Conservation (phyloP, 2,888 invertebrate species). For the Laothoe populi region DNA sequence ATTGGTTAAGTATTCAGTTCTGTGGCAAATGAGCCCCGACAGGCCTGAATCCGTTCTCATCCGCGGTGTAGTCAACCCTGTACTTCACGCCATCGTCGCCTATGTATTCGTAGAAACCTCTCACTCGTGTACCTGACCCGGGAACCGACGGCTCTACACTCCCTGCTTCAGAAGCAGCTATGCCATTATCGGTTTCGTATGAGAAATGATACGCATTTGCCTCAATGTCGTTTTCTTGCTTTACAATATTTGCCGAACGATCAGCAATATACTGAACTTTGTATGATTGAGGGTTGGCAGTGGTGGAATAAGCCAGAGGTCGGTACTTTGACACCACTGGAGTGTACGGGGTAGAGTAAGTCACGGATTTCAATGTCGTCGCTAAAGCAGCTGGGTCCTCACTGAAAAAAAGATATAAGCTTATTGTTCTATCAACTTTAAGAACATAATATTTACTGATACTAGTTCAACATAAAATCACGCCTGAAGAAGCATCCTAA, state of each 20-base stretch:
- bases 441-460: no score
- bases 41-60: constrained; percentile 85
- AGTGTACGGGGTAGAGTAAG: constrained; percentile 52
- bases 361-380: constrained; percentile 50
- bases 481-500: no score
- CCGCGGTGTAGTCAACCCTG: constrained; percentile 85
- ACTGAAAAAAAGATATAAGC: constrained; percentile 44
- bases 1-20: constrained; percentile 35
- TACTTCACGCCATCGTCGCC: constrained; percentile 86
- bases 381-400: constrained; percentile 49
- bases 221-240: constrained; percentile 78
- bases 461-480: no score
- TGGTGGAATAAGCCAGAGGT: constrained; percentile 37
- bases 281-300: constrained; percentile 36
- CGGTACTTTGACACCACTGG: constrained; percentile 41
- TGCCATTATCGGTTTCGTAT: constrained; percentile 87
- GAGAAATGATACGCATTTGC: constrained; percentile 85
- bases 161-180: constrained; percentile 86
- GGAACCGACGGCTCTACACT: constrained; percentile 80
- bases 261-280: constrained; percentile 64
- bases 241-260: constrained; percentile 81
- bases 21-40: constrained; percentile 81
- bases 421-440: not conserved
- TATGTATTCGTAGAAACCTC: constrained; percentile 88
- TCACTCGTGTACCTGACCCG: constrained; percentile 85